These are phyloP conservation scores for Scophthalmus maximus DNA, from an alignment of 2,113 vertebrate species.

Conservation along the genomic window DNA sequence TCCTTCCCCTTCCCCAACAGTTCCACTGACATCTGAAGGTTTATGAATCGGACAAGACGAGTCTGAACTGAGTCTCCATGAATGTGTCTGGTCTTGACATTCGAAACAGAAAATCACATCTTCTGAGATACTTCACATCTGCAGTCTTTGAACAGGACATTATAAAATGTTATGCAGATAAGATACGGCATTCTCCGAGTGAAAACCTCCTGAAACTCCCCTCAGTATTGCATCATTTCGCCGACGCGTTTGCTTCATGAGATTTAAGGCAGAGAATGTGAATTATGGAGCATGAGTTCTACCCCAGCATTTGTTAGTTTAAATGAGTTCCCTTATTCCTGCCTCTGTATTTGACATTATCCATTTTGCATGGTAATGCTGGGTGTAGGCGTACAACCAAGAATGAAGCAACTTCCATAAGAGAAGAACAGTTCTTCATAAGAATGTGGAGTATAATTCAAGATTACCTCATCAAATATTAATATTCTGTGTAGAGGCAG, in stretches of 20 bases:
- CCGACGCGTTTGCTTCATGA: constrained; percentile 3
- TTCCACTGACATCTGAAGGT: not conserved
- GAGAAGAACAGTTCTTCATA: not conserved
- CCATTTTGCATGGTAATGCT: not conserved
- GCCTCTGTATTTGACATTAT: not conserved
- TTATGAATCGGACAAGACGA: constrained; percentile 23
- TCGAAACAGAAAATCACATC: not conserved
- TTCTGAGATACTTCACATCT: constrained; percentile 22
- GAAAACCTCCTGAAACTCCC: constrained; percentile 4
- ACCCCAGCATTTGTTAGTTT: constrained; percentile 10
- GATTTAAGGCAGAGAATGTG: not conserved
- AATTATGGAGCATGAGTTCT: not conserved
- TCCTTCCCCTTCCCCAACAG: not conserved
- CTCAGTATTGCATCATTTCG: constrained; percentile 45
- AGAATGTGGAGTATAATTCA: not conserved
- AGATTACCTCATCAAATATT: constrained; percentile 41
- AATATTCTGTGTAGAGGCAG: constrained; percentile 1
- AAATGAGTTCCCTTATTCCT: constrained; percentile 20
- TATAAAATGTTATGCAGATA: constrained; percentile 9
- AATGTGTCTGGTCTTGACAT: not conserved
- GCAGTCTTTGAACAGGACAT: constrained; percentile 22
- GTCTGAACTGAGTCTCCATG: not conserved
- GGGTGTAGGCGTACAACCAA: not conserved
- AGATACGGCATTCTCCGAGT: not conserved
- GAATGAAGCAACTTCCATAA: constrained; percentile 12